These are phyloP conservation scores for Rhinogobius similis DNA, from an alignment of 2,113 vertebrate species.

Conservation along the genomic window DNA sequence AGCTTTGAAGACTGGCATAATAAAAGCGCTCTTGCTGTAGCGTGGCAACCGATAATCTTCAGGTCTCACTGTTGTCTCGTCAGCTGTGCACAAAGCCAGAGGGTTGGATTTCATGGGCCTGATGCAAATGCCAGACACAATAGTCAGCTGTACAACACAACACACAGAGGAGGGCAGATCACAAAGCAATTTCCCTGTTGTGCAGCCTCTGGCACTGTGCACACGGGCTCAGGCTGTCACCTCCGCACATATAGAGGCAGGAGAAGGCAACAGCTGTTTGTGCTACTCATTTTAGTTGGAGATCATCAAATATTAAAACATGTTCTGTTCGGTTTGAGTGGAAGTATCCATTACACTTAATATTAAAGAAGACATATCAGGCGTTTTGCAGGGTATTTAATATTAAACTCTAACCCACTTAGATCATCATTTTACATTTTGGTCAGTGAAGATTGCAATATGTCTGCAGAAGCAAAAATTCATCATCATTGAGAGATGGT, in stretches of 20 bases:
- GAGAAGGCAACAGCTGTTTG: slow-evolving; percentile 23
- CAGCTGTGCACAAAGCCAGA: slow-evolving; percentile 40
- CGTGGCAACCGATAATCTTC: slow-evolving; percentile 52
- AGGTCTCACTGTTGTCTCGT: slow-evolving; percentile 58
- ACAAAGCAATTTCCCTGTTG: slow-evolving; percentile 63
- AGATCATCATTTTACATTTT: no score
- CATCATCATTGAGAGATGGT: no score
- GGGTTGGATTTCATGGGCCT: slow-evolving; percentile 64
- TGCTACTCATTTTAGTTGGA: slow-evolving; percentile 15
- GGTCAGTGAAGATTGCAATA: no score
- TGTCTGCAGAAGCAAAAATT: no score
- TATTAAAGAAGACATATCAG: no score
- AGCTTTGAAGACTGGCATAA: slow-evolving; percentile 41
- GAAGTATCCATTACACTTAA: neutral
- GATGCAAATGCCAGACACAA: slow-evolving; percentile 74
- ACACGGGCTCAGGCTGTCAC: slow-evolving; percentile 50
- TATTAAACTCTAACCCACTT: no score
- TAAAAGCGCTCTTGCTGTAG: slow-evolving; percentile 40
- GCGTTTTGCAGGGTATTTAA: no score
- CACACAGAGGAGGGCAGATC: slow-evolving; percentile 58
- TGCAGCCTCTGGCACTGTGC: slow-evolving; percentile 42
- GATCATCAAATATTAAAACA: slow-evolving; percentile 39
- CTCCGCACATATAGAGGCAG: slow-evolving; percentile 42
- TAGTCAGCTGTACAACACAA: slow-evolving; percentile 65
- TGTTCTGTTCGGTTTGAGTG: neutral